Conservation (phyloP, 2,797 vertebrate genomes). For the Pterois miles region DNA sequence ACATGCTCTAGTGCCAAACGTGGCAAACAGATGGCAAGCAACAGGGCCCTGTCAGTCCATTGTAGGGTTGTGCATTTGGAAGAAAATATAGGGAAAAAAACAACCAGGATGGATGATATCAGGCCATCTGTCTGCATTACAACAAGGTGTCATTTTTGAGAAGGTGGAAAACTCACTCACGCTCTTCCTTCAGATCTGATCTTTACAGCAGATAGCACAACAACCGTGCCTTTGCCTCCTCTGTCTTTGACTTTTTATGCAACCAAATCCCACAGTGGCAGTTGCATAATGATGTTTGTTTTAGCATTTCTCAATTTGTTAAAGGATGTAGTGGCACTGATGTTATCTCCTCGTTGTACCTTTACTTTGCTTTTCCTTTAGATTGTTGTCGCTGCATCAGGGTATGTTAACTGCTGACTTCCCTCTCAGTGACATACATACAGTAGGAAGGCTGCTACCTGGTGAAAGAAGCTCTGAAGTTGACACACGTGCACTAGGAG, state of each 20-base stretch:
- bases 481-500: conserved; percentile 59
- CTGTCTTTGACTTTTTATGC: conserved; percentile 58
- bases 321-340: conserved; percentile 7
- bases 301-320: conserved; percentile 24
- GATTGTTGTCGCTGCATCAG: conserved; percentile 7
- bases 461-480: conserved; percentile 52
- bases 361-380: not conserved
- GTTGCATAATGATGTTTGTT: conserved; percentile 58
- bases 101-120: conserved; percentile 57
- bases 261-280: conserved; percentile 49
- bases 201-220: conserved; percentile 32
- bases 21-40: conserved; percentile 77
- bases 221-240: conserved; percentile 50
- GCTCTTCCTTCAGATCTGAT: conserved; percentile 48
- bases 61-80: conserved; percentile 55
- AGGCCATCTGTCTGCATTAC: conserved; percentile 74
- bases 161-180: conserved; percentile 56
- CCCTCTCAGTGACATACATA: conserved; percentile 23
- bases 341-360: conserved; percentile 13
- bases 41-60: conserved; percentile 67
- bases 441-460: conserved; percentile 27
- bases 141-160: conserved; percentile 65
- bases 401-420: conserved; percentile 16
- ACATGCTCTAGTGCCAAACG: conserved; percentile 52
- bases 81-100: conserved; percentile 37